Evolutionary conservation across 2,888 invertebrate genomes (phyloP).

Genomic region (Neuroscelio doddi): DNA sequence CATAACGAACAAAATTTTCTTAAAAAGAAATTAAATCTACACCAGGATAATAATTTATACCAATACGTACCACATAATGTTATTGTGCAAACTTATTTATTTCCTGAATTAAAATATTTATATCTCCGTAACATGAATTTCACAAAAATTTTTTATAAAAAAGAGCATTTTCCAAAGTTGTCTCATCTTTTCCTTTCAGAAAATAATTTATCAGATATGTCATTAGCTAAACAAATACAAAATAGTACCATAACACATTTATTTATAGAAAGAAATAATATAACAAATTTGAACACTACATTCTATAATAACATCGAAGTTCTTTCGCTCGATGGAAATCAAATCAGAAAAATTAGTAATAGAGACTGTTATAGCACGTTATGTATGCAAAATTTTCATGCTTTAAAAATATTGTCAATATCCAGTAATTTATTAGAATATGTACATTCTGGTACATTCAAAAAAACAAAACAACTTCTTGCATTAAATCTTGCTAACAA

Average conservation of each 20-base stretch:
- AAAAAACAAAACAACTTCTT: neutral
- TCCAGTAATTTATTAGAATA: slow-evolving; percentile 1
- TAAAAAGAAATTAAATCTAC: too few relatives aligned
- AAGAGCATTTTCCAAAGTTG: slow-evolving; percentile 78
- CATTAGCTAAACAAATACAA: neutral
- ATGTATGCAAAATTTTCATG: neutral
- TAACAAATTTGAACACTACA: neutral
- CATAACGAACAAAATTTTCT: neutral
- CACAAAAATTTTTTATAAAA: neutral
- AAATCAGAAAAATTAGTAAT: neutral
- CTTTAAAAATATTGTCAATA: slow-evolving; percentile 16
- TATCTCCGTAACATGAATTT: neutral
- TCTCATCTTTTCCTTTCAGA: slow-evolving; percentile 83
- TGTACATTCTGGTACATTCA: slow-evolving; percentile 4
- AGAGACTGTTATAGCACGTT: too few relatives aligned
- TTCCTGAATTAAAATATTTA: slow-evolving; percentile 67
- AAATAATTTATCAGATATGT: neutral
- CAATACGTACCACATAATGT: too few relatives aligned
- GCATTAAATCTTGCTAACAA: neutral
- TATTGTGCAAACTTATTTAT: slow-evolving; percentile 67
- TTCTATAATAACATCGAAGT: neutral
- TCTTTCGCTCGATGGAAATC: neutral
- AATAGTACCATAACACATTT: neutral
- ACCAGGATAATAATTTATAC: neutral
- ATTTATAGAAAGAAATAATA: neutral